Base-by-base conservation (phyloP, 2,113 vertebrate species). In the Gopherus evgoodei region DNA sequence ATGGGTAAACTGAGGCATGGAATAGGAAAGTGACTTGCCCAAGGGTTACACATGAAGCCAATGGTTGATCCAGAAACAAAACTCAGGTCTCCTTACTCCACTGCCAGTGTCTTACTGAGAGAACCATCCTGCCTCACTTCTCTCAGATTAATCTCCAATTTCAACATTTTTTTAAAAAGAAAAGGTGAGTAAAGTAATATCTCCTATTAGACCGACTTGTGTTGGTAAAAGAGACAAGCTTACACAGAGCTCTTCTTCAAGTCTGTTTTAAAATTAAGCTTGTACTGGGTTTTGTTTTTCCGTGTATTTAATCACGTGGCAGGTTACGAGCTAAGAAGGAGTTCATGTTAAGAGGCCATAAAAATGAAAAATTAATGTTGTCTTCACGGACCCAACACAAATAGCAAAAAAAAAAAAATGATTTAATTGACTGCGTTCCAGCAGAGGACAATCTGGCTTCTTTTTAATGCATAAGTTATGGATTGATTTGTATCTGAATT, bases 401-500 rank as follows among this genome's bases (percentile, higher is more conserved):
- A 93, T 8, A 81, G 0, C n/a, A 6, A 59, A 59, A 76, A 35
- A 29, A 35, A 29, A 52, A 42, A 88, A 93, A 93, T 93, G 80
- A 94, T 97, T 95, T 96, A 95, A 29, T 47, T 2, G 50, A 86
- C 69, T 86, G 76, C 10, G 54, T 89, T 89, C 89, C 86, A 94
- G 57, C 78, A 84, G 91, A 91, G 91, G 91, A 79, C 93, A 90
- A 81, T 93, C 96, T 96, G 93, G 93, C 86, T 93, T 87, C 92
- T 91, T 92, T 86, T 89, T 59, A 49, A 81, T 90, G 88, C 59
- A 42, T 54, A 89, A 91, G 31, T 13, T 83, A 57, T 80, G 89
- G 95, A 96, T 52, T 65, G 90, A 95, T 97, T 97, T 93, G 87
- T 93, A 94, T 96, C 88, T 90, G 94, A 95, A 62, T 95, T 96